These are phyloP conservation scores for Vulpes vulpes DNA, from an alignment of 2,113 vertebrate genomes.

Conservation along the genomic window DNA sequence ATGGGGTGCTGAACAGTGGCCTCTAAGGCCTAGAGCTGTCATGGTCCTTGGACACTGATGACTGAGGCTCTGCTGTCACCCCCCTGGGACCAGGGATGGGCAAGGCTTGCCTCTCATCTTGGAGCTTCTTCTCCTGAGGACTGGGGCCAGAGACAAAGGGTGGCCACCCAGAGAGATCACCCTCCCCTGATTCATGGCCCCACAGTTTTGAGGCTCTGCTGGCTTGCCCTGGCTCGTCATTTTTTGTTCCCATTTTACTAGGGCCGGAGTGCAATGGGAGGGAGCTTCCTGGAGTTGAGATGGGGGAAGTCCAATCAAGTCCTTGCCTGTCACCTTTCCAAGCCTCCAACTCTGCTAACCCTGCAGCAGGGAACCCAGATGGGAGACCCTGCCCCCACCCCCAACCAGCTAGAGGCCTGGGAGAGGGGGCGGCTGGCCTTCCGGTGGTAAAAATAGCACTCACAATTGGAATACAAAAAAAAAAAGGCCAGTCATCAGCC, in stretches of 20 bases:
- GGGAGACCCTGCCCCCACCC: background rate
- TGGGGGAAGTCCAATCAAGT: background rate
- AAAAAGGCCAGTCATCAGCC: background rate
- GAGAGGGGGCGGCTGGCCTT: conserved; percentile 68
- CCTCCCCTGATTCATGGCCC: background rate
- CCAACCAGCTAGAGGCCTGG: background rate
- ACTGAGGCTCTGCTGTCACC: background rate
- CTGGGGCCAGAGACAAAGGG: background rate
- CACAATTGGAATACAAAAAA: conserved; percentile 44
- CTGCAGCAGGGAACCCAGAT: background rate
- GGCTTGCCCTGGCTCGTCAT: background rate
- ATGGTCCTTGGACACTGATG: background rate
- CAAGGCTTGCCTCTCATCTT: background rate
- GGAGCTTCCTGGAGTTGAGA: background rate
- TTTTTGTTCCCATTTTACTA: background rate
- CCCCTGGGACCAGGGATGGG: no score
- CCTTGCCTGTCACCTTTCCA: background rate
- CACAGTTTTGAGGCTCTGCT: background rate
- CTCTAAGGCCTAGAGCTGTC: background rate
- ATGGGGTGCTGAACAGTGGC: background rate
- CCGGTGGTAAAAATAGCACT: conserved; percentile 74
- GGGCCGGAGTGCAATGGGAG: background rate
- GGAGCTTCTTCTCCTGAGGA: background rate
- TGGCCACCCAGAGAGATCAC: background rate
- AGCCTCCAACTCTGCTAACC: background rate